These are phyloP conservation scores for Tetranychus truncatus DNA, from an alignment of 2,888 invertebrate species.

Conservation along the genomic window DNA sequence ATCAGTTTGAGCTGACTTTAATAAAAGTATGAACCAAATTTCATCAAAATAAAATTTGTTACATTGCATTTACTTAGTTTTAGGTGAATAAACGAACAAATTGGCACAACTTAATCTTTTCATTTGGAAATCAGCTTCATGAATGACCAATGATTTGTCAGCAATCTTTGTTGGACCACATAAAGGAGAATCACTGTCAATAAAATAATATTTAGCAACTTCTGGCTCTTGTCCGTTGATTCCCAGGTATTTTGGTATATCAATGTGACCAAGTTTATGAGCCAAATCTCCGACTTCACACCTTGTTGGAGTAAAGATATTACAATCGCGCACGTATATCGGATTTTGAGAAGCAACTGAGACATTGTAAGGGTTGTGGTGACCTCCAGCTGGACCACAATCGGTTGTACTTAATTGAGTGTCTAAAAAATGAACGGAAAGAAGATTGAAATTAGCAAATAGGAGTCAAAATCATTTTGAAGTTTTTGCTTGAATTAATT, in stretches of 20 bases:
- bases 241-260: conserved; percentile 36
- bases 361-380: conserved; percentile 57
- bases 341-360: conserved; percentile 19
- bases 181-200: conserved; percentile 54
- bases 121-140: conserved; percentile 51
- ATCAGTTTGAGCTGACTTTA: too few species aligned
- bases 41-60: neutral
- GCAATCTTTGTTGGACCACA: conserved; percentile 55
- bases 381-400: conserved; percentile 41
- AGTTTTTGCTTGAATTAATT: neutral
- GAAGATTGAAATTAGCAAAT: neutral
- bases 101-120: conserved; percentile 72
- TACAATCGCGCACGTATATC: conserved; percentile 54
- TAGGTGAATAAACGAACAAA: conserved; percentile 35
- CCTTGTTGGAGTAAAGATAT: conserved; percentile 62
- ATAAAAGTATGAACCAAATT: too few species aligned
- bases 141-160: conserved; percentile 64
- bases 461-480: neutral
- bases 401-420: conserved; percentile 25
- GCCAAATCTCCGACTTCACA: conserved; percentile 82
- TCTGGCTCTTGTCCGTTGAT: conserved; percentile 20
- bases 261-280: conserved; percentile 60
- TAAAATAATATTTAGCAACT: conserved; percentile 43
- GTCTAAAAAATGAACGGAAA: conserved; percentile 16
- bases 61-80: neutral